Evolutionary conservation across 2,888 invertebrate genomes (phyloP), one percentile per base, ranked within the genome.

Genomic region (Xestia c-nigrum): DNA sequence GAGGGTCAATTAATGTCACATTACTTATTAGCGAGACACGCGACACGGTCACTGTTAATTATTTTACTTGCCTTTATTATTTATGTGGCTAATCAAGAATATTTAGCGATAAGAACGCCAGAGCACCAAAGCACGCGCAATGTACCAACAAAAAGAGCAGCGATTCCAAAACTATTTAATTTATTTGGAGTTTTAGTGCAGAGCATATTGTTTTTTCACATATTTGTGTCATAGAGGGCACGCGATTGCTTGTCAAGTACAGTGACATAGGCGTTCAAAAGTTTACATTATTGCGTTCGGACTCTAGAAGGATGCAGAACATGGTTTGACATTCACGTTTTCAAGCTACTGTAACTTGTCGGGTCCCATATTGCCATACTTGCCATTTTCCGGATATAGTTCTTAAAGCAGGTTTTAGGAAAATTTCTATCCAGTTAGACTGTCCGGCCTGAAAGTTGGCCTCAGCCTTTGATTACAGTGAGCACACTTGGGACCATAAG

Each of bases 1-100:
- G 43, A 64, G 74, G 84, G 86, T 81, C 72, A 80, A 80, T 65
- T 88, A 67, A 85, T 81, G 85, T 87, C 85, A 82, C 72, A 68
- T 47, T 68, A 59, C 6, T 64, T 50, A 72, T 59, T 78, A 71
- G 66, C 21, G 1, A 40, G 52, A 72, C 83, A 72, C 83, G 76
- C 61, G 84, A 69, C 43, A 24, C 38, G 10, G 16, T 16, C 12
- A 9, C 31, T 38, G 16, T 31, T 50, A 72, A 55, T 57, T 0
- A 50, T 80, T 70, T 50, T 72, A 82, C 75, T 72, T 21, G 38
- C 40, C 47, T 80, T 65, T 50, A 50, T 19, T 19, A 50, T 50
- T 19, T 50, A 43, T 81, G 50, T 12, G 64, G 14, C 52, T 47
- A 43, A 61, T 61, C 19, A 52, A 47, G 14, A 64, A 21, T 40